Conservation (phyloP, 2,113 vertebrate genomes). For the Amphilophus citrinellus region DNA sequence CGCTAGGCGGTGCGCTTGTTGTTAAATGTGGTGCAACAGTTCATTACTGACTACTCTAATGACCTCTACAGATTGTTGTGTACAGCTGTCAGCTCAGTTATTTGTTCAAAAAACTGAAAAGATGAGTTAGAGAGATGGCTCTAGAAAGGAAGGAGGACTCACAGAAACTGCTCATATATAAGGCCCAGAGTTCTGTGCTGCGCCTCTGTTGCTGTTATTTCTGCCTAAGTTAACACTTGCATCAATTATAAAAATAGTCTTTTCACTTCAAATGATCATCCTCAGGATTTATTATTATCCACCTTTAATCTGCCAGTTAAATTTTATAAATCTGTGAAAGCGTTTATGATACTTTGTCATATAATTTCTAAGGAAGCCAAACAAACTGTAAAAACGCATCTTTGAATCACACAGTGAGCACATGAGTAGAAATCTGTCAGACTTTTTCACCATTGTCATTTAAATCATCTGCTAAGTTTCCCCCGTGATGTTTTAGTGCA, state of each 20-base stretch:
- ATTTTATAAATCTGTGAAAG: background rate
- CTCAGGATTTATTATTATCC: background rate
- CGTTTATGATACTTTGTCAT: background rate
- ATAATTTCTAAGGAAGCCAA: background rate
- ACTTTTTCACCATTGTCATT: background rate
- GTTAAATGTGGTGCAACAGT: too few species aligned
- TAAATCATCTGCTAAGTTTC: background rate
- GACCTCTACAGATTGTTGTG: too few species aligned
- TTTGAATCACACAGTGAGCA: background rate
- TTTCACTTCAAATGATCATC: background rate
- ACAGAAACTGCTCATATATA: background rate
- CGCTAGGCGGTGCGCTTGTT: too few species aligned
- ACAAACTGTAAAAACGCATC: background rate
- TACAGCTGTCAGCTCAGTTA: too few species aligned
- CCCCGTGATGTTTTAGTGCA: background rate
- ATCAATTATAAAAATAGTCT: slow-evolving; percentile 1
- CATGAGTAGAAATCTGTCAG: background rate
- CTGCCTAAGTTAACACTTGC: background rate
- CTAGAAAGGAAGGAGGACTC: too few species aligned
- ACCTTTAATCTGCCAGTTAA: background rate
- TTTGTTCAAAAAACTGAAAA: too few species aligned
- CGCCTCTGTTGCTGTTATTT: too few species aligned
- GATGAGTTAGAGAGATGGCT: too few species aligned
- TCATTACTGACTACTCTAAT: too few species aligned
- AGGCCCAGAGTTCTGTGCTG: background rate